Base-by-base conservation (phyloP, 2,888 invertebrate species). In the Digitonthophagus gazella region DNA sequence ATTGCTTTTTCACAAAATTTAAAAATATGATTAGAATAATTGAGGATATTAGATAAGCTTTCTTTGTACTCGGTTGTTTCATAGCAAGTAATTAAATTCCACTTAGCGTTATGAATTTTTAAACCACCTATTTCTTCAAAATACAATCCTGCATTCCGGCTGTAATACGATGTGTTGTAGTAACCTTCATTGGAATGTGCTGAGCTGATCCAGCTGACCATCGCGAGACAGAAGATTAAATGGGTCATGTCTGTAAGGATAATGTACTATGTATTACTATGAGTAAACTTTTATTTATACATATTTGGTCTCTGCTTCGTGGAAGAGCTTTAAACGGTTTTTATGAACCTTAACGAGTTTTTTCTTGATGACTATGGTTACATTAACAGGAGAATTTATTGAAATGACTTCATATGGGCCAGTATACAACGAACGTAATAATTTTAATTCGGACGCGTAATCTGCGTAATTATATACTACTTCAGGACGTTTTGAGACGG, bases 321-420 rank as follows among this genome's bases (percentile, higher is more conserved):
- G 16, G 16, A 58, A 58, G 8, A 15, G 18, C 6, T 58, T 58
- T 58, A 58, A 15, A 8, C 58, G 58, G 15, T 58, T 58, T 18
- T 58, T 58, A 6, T 58, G 58, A 15, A 58, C 58, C 15, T 58
- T 58, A 15, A 58, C 14, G 8, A 58, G 16, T 3, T 58, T 58
- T 15, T 58, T 58, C 15, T 58, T 58, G 15, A 58, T 15, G 3
- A 11, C 16, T 3, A 58, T 58, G 2, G 58, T 58, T 16, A 58
- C 58, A 18, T 58, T 58, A 15, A 58, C 58, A 8, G 58, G 58
- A 58, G 58, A 58, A 58, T 58, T 15, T 15, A 58, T 14, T 15
- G 58, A 58, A 15, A 15, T 15, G 8, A 58, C 58, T 3, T n/a
- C 8, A 58, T 58, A 58, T 15, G 14, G 15, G 8, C 58, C 58